Base-by-base conservation (phyloP, 2,113 vertebrate genomes). In the Aix galericulata region DNA sequence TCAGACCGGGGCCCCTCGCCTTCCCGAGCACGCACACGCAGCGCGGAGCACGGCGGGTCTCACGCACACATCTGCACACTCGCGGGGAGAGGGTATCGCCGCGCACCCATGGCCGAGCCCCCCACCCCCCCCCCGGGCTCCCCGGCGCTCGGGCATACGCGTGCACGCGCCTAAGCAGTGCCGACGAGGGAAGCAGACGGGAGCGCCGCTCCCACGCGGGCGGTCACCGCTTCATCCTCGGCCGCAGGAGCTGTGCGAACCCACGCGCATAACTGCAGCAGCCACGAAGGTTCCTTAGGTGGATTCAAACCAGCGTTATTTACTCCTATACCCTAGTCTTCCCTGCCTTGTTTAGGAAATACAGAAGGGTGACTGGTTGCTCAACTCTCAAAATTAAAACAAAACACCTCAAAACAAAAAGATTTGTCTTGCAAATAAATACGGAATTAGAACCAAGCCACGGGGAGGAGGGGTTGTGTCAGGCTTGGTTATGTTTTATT, bases 391-490 rank as follows among this genome's bases (percentile, higher is more conserved):
- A 92, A 95, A 88, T 92, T 88, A 86, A 92, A 86, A 38, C 91
- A 36, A 86, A 94, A 90, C 73, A 74, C 77, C 77, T 79, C 68
- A 76, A 95, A 94, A 89, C 91, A 91, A 89, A 86, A 79, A 79
- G 53, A 89, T 94, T 85, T 91, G 84, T 42, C 84, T 94, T 82
- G 93, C 94, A 95, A 93, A 95, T 87, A 85, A 89, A 91, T 22
- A 55, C 34, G 66, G 91, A 91, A 88, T 88, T 80, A 72, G 84
- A 88, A 75, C 20, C 73, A 44, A 93, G 91, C 94, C 84, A 29
- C 89, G 71, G 69, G 64, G 77, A 89, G 86, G 81, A 78, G 93
- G 86, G 74, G 86, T 34, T 76, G 84, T 52, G 14, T 69, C 85
- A n/a, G 71, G 32, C 87, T 76, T 72, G 87, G 71, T 82, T 95